A percentile compares a stretch with the other conserved stretches of the same genome.
phyloP scores from a whole-genome alignment of 1,140 invertebrate genomes.

The Bombus ignitus region DNA sequence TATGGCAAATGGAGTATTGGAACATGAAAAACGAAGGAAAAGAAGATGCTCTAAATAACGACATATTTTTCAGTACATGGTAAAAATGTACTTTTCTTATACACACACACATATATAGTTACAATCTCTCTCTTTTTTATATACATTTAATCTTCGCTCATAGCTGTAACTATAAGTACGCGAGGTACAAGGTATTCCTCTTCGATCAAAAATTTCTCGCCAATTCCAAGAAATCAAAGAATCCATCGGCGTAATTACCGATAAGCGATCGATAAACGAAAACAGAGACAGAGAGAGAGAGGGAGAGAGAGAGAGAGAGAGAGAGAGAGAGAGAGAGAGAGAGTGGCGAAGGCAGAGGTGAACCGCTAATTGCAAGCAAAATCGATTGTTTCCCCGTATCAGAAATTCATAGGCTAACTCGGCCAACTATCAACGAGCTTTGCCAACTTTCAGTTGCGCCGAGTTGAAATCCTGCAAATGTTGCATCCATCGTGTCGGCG shows the following conservation, averaged over 20 bases:
- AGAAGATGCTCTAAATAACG: too few relatives aligned
- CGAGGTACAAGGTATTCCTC: too few relatives aligned
- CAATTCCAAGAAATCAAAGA: neutral
- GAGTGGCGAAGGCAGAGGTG: neutral
- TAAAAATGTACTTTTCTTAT: too few relatives aligned
- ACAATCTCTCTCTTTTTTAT: too few relatives aligned
- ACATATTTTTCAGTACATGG: too few relatives aligned
- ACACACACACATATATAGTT: too few relatives aligned
- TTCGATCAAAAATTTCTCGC: too few relatives aligned
- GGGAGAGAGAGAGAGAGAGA: too few relatives aligned
- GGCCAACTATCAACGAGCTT: constrained; percentile 20
- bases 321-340: neutral
- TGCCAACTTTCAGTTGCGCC: constrained; percentile 7
- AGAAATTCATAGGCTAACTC: constrained; percentile 25
- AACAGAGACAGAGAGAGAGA: neutral
- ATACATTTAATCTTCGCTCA: too few relatives aligned
- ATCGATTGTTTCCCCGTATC: constrained; percentile 27
- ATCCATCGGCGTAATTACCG: neutral
- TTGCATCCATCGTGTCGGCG: neutral
- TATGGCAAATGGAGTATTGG: too few relatives aligned
- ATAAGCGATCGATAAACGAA: neutral
- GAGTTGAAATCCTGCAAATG: constrained; percentile 28
- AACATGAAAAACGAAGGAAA: too few relatives aligned
- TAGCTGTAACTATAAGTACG: too few relatives aligned
- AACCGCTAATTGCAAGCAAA: constrained; percentile 21